Base-by-base conservation (phyloP, 2,113 vertebrate species). In the Atlantisia rogersi region DNA sequence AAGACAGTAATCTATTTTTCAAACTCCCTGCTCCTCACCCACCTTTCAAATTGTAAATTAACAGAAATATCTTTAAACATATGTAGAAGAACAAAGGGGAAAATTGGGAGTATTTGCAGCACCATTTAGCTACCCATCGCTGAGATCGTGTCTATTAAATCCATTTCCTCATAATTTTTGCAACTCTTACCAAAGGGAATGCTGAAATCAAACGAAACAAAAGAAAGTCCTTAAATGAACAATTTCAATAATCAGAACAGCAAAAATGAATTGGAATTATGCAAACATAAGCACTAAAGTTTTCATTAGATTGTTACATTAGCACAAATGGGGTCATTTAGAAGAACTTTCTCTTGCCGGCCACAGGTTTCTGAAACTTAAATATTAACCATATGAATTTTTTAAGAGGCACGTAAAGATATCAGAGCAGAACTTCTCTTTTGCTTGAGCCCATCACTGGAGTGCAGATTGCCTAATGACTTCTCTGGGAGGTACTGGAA, bases 1-100 rank as follows among this genome's bases (percentile, higher is more conserved):
- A 98, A 98, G 98, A 98, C 96, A 98, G 97, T 98, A 98, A 98
- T 98, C 98, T 98, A 98, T 99, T 98, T 98, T 98, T 98, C 98
- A 98, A 98, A 98, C 98, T 97, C 97, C 94, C 97, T 90, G 95
- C 98, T 98, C 95, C 95, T 98, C 98, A 98, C 93, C 97, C 96
- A 98, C 97, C 98, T 98, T 98, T 98, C 98, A 98, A 97, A 98
- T 97, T 98, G 98, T 98, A 98, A 98, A 98, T 98, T 98, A 98
- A 97, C 97, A 97, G 97, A 98, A 98, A 98, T 98, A 96, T 98
- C 98, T 98, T 98, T 97, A 98, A 98, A 98, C 98, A 98, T 96
- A 98, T 98, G 97, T 98, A 94, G 94, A 97, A 97, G 97, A 97
- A 97, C 97, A 97, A 97, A 98, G 97, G 91, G 81, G 94, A 94